Conservation (phyloP, 2,113 vertebrate genomes). For the Rhinopomastus cyanomelas region DNA sequence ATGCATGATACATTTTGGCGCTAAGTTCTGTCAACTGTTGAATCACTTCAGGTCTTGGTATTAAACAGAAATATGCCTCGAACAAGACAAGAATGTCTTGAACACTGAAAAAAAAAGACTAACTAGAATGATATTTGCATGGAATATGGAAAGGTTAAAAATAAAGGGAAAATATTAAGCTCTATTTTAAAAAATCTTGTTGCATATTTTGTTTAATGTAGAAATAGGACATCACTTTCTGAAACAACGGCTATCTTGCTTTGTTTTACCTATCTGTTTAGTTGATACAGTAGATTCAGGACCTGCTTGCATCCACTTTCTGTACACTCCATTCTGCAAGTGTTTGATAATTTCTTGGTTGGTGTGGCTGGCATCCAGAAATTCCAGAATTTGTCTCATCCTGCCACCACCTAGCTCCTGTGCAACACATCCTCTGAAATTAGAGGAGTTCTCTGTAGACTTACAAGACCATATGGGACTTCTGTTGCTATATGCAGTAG, state of each 20-base stretch:
- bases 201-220: background rate
- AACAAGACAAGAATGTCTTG: background rate
- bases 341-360: background rate
- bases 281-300: background rate
- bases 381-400: background rate
- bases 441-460: background rate
- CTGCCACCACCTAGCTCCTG: background rate
- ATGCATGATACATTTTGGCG: background rate
- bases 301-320: background rate
- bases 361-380: background rate
- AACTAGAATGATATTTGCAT: background rate
- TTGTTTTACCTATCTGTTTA: background rate
- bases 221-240: background rate
- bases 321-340: background rate
- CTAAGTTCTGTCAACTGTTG: background rate
- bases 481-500: background rate
- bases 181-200: background rate
- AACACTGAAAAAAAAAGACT: background rate
- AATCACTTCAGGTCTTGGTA: background rate
- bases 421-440: background rate
- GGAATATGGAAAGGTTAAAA: background rate
- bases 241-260: background rate
- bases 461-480: accelerated
- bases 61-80: background rate
- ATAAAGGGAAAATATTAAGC: background rate